Evolutionary conservation across 35 echinoderm and acorn worm species (phyloP).

Genomic region (Apostichopus parvimensis): DNA sequence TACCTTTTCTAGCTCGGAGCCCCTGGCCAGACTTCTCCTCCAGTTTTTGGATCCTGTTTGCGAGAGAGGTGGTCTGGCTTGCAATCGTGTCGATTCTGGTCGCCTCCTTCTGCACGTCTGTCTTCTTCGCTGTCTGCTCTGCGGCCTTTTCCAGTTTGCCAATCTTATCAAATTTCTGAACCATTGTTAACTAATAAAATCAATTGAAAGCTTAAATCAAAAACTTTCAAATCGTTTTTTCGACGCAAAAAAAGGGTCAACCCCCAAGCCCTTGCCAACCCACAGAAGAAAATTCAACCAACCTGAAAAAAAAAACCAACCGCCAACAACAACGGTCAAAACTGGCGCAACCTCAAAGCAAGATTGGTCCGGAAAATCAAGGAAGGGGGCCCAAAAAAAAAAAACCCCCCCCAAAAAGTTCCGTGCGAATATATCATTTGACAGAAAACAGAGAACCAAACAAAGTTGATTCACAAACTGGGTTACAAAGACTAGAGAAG

Average conservation of each 20-base stretch:
- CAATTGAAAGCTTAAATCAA: not conserved
- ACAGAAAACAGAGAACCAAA: no score
- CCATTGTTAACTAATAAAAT: constrained; percentile 30
- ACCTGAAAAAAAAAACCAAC: no score
- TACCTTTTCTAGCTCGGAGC: constrained; percentile 26
- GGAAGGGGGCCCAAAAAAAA: not conserved
- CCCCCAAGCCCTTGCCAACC: no score
- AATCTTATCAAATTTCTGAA: constrained; percentile 56
- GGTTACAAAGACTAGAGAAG: no score
- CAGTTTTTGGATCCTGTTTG: constrained; percentile 39
- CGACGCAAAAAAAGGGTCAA: not conserved
- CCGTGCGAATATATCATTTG: no score
- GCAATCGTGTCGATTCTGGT: constrained; percentile 39
- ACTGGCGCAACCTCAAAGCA: no score
- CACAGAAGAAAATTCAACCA: no score
- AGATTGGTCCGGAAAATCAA: no score
- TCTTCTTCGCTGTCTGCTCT: constrained; percentile 32
- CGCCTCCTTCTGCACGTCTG: constrained; percentile 18
- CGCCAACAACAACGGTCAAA: no score
- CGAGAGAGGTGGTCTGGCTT: not conserved
- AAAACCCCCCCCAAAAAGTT: no score
- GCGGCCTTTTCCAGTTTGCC: constrained; percentile 29
- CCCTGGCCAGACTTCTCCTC: constrained; percentile 48
- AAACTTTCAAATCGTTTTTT: not conserved
- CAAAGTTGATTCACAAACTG: no score